Evolutionary conservation across 1,140 invertebrate species (phyloP).

Genomic region (Platyscapa corneri): DNA sequence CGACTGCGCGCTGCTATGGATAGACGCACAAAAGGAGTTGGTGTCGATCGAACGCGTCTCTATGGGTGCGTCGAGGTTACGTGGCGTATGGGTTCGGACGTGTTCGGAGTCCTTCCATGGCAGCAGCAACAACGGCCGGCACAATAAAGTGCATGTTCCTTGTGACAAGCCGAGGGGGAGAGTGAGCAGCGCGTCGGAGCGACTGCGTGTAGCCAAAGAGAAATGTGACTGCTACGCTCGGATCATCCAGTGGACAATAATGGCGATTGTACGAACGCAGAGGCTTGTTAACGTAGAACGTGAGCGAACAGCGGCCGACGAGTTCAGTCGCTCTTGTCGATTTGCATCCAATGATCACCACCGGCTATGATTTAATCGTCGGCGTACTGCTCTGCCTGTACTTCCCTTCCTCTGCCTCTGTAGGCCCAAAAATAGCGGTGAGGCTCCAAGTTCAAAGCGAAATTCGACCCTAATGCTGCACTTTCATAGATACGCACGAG

Average conservation of each 20-base stretch:
- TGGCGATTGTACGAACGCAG: slow-evolving; percentile 55
- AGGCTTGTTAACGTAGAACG: slow-evolving; percentile 62
- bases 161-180: too few relatives aligned
- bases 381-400: background rate
- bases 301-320: slow-evolving; percentile 35
- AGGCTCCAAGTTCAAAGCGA: too few relatives aligned
- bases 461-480: too few relatives aligned
- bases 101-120: background rate
- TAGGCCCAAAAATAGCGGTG: too few relatives aligned
- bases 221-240: background rate
- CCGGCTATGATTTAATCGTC: slow-evolving; percentile 52
- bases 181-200: background rate
- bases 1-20: too few relatives aligned
- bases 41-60: too few relatives aligned
- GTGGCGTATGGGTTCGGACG: too few relatives aligned
- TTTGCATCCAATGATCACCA: slow-evolving; percentile 36
- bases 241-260: slow-evolving; percentile 54
- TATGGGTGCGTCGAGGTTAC: too few relatives aligned
- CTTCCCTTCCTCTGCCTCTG: too few relatives aligned
- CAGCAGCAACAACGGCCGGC: background rate
- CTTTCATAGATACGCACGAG: too few relatives aligned
- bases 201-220: background rate
- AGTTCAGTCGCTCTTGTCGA: slow-evolving; percentile 14
- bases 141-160: background rate
- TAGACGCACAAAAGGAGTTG: background rate